Base-by-base conservation (phyloP, 2,888 invertebrate species). In the Apotomis capreana region DNA sequence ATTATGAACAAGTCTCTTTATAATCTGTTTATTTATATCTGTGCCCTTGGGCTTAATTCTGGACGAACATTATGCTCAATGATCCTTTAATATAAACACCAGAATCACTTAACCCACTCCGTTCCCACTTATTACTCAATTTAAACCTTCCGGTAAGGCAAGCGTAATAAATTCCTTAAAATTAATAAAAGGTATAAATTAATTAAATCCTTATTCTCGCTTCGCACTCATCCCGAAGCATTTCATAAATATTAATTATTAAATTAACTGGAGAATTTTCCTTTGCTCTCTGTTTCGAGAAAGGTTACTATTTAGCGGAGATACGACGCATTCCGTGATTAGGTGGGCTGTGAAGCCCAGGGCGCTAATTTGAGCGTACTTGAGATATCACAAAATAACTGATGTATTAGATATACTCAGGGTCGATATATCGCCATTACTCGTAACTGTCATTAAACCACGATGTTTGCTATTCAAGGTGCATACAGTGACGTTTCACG, bases 181-280 rank as follows among this genome's bases (percentile, higher is more conserved):
- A 70, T 70, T 70, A 65, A 65, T 70, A 70, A 65, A 70, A 54
- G 59, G 54, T 46, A 26, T 70, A 44, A 69, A 69, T 64, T 70
- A 65, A 70, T 70, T 70, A 70, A 63, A 59, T 36, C 37, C 49
- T 55, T 59, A 63, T 51, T 9, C 58, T 10, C 40, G 57, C 62
- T 63, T 57, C 49, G 13, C 26, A 9, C 15, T 46, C 55, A 65
- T 52, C 44, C 58, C 12, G 37, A 10, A 61, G 60, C 10, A 40
- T 55, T 59, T 65, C 12, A 65, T 49, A 49, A 6, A 49, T 58
- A 40, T 51, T 69, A 51, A 63, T 69, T 51, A 46, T 49, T 4
- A 49, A 51, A 15, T 40, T 55, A n/a, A 69, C 36, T 13, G 37
- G 51, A 40, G 15, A 15, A 36, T 51, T 57, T 57, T 3, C 44